These are phyloP conservation scores for Clarias batrachus DNA, from an alignment of 2,113 vertebrate species.

Conservation along the genomic window DNA sequence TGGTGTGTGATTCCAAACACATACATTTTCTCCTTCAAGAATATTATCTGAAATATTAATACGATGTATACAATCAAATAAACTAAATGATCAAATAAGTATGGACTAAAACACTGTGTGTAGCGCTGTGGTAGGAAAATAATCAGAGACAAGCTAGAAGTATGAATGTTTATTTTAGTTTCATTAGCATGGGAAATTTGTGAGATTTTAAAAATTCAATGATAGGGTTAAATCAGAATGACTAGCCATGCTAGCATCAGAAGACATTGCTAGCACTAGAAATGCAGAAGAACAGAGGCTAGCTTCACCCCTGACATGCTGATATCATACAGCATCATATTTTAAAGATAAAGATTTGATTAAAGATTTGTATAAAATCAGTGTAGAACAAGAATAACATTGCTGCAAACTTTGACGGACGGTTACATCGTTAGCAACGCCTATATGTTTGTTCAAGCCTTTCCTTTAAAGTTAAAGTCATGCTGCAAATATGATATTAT, in stretches of 20 bases:
- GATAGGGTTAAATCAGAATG: not conserved
- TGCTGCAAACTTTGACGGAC: not conserved
- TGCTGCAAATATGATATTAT: not conserved
- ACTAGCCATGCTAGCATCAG: not conserved
- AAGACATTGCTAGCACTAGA: too few species aligned
- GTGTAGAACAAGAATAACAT: not conserved
- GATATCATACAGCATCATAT: not conserved
- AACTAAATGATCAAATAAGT: not conserved
- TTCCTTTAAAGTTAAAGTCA: not conserved
- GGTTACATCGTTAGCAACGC: not conserved
- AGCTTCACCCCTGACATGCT: not conserved
- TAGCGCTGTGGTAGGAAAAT: not conserved
- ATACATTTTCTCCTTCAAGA: not conserved
- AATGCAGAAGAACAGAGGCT: not conserved
- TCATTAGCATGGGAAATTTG: not conserved
- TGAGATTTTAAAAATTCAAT: not conserved
- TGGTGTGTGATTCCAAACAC: constrained; percentile 47
- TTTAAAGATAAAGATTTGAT: not conserved
- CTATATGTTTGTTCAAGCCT: not conserved
- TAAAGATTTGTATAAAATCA: not conserved
- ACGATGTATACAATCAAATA: not conserved
- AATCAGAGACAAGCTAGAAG: not conserved
- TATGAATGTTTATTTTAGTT: not conserved
- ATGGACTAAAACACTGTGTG: not conserved
- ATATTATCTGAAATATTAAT: not conserved